Evolutionary conservation across 37 sponge, comb jelly and placozoan species (phyloP).

Genomic region (Bolinopsis microptera): DNA sequence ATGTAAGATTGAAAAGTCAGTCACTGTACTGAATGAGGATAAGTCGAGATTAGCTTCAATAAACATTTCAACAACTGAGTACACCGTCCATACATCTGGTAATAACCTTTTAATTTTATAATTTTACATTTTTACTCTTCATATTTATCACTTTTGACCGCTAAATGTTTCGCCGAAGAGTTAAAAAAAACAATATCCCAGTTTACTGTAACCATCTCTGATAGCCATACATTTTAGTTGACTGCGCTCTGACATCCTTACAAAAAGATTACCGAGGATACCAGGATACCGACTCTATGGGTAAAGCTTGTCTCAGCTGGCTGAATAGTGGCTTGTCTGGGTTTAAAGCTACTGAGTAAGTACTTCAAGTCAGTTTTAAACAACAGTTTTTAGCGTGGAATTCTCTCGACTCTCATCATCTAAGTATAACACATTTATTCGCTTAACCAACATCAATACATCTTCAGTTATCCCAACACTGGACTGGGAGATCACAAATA

Average conservation of each 20-base stretch:
- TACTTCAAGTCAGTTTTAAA: too few relatives aligned
- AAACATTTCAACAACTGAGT: neutral
- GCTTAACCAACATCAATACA: too few relatives aligned
- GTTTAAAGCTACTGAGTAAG: neutral
- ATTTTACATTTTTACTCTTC: too few relatives aligned
- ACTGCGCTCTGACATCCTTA: neutral
- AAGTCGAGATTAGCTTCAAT: neutral
- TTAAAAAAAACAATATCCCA: too few relatives aligned
- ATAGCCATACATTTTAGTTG: too few relatives aligned
- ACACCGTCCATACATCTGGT: neutral
- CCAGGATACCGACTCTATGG: neutral
- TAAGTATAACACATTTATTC: too few relatives aligned
- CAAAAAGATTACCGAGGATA: neutral
- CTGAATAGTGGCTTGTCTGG: neutral
- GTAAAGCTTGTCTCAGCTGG: neutral
- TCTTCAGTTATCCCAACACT: neutral
- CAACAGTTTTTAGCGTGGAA: too few relatives aligned
- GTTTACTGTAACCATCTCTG: too few relatives aligned
- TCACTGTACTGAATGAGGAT: neutral
- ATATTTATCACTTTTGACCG: too few relatives aligned
- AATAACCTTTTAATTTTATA: too few relatives aligned
- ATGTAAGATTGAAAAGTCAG: neutral
- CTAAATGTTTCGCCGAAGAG: too few relatives aligned
- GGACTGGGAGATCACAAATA: neutral
- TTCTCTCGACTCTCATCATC: too few relatives aligned